Evolutionary conservation across 2,113 vertebrate genomes (phyloP).

Genomic region (Prietella phreatophila): DNA sequence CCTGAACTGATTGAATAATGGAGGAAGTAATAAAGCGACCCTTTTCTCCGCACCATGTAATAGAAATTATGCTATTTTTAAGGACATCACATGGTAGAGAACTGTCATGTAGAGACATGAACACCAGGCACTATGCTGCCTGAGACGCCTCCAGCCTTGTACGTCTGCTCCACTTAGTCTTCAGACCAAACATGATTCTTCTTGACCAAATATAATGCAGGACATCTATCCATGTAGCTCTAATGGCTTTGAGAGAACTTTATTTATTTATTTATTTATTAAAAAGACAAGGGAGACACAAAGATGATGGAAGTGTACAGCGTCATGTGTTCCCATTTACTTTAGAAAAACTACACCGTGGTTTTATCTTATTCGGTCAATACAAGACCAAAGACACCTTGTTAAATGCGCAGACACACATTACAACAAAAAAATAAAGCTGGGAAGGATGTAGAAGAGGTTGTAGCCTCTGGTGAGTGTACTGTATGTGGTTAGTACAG

Average conservation of each 20-base stretch:
- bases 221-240: neutral
- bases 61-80: neutral
- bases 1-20: neutral
- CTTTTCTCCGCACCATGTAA: neutral
- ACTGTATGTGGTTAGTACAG: neutral
- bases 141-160: neutral
- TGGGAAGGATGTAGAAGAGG: neutral
- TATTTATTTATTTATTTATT: too few species aligned
- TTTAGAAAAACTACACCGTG: neutral
- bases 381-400: neutral
- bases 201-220: slow-evolving; percentile 3
- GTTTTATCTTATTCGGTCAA: neutral
- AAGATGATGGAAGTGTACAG: too few species aligned
- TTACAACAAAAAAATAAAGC: neutral
- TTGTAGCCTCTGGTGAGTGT: neutral
- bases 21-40: neutral
- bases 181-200: neutral
- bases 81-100: neutral
- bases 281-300: too few species aligned
- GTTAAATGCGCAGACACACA: neutral
- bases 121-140: neutral
- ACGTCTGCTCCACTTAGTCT: neutral
- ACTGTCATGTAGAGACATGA: neutral
- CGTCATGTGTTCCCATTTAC: neutral
- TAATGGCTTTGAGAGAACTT: neutral